These are phyloP conservation scores for Solenopsis invicta DNA, from an alignment of 1,140 invertebrate species.

Conservation along the genomic window DNA sequence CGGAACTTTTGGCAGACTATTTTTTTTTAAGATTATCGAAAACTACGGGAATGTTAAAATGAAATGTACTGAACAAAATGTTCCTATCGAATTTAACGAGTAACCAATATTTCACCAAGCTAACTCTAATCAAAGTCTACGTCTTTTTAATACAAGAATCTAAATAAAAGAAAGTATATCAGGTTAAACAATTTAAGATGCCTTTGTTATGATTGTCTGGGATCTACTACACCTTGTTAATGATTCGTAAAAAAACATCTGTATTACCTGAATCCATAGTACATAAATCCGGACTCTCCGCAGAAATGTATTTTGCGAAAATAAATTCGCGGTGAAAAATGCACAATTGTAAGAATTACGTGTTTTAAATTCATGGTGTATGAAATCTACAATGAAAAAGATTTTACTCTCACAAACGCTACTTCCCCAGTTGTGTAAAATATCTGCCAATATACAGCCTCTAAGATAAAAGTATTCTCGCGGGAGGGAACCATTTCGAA, in stretches of 20 bases:
- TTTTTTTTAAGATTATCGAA: conserved; percentile 3
- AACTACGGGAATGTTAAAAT: neutral
- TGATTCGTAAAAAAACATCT: conserved; percentile 56
- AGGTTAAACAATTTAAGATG: conserved; percentile 22
- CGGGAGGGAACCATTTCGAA: conserved; percentile 10
- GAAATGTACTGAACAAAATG: conserved; percentile 7
- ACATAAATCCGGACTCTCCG: conserved; percentile 48
- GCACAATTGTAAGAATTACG: conserved; percentile 22
- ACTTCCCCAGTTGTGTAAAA: conserved; percentile 31
- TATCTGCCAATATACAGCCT: conserved; percentile 14
- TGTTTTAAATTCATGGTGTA: conserved; percentile 14
- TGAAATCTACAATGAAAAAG: conserved; percentile 35
- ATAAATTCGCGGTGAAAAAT: conserved; percentile 38
- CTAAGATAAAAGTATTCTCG: conserved; percentile 18
- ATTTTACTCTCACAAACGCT: conserved; percentile 28
- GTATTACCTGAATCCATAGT: conserved; percentile 60
- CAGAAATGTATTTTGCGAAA: conserved; percentile 54
- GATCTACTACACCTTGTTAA: conserved; percentile 45
- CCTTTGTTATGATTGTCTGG: conserved; percentile 5
- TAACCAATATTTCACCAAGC: neutral
- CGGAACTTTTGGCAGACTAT: conserved; percentile 1
- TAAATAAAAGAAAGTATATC: conserved; percentile 35
- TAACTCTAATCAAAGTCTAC: conserved; percentile 6
- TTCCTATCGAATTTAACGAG: conserved; percentile 13
- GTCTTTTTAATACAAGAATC: conserved; percentile 13